Evolutionary conservation across 2,797 vertebrate genomes (phyloP).

Genomic region (Caiman crocodilus): DNA sequence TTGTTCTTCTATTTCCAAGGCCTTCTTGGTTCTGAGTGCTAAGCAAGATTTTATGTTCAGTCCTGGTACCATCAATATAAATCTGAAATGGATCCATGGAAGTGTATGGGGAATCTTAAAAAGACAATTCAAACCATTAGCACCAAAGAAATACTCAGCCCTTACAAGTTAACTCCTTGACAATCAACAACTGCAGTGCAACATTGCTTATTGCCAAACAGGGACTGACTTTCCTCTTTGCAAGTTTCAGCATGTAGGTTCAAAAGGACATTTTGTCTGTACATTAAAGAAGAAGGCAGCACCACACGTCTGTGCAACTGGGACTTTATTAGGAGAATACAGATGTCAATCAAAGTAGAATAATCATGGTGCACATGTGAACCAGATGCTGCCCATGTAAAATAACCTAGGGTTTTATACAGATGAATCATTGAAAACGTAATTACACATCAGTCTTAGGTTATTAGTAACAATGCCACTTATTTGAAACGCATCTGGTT

Average conservation of each 20-base stretch:
- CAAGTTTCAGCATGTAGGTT: conserved; percentile 22
- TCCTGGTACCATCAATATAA: neutral
- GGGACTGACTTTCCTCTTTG: neutral
- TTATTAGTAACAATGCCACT: conserved; percentile 58
- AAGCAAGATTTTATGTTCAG: neutral
- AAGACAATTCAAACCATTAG: conserved; percentile 2
- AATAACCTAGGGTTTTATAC: conserved; percentile 69
- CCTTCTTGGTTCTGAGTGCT: neutral
- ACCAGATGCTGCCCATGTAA: conserved; percentile 73
- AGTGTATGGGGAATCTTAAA: neutral
- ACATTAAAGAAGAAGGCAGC: conserved; percentile 39
- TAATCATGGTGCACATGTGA: conserved; percentile 65
- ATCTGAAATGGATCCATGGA: neutral
- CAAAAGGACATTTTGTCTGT: conserved; percentile 46
- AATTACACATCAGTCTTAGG: conserved; percentile 66
- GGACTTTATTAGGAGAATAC: conserved; percentile 65
- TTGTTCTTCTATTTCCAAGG: neutral
- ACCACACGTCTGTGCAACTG: conserved; percentile 45
- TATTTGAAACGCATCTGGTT: conserved; percentile 48
- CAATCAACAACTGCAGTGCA: neutral
- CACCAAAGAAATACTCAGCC: neutral
- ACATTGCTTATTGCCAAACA: neutral
- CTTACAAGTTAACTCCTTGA: neutral
- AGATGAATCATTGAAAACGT: conserved; percentile 72
- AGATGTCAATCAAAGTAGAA: conserved; percentile 73